phyloP scores from a whole-genome alignment of 2,113 vertebrate genomes.

The Motacilla alba region DNA sequence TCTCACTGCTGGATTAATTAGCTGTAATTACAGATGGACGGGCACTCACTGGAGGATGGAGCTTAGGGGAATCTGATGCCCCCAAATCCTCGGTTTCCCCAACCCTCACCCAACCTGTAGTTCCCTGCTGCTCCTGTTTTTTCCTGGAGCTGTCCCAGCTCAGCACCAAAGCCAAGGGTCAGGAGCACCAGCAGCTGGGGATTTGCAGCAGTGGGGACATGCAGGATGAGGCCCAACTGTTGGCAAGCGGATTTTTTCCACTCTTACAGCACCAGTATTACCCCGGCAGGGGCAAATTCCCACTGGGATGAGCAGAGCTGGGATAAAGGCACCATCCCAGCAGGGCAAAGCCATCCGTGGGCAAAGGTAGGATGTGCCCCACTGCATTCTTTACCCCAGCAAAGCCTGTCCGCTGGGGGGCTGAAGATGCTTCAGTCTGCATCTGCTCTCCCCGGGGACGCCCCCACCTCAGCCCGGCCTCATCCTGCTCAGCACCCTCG shows the following conservation, averaged over 20 bases:
- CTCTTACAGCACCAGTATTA: fast-evolving
- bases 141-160: background rate
- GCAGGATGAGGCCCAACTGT: background rate
- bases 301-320: background rate
- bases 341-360: fast-evolving
- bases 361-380: background rate
- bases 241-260: background rate
- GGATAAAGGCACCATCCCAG: background rate
- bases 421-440: background rate
- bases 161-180: fast-evolving
- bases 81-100: background rate
- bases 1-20: background rate
- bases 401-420: background rate
- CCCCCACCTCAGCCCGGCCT: background rate
- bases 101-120: background rate
- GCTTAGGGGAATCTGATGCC: background rate
- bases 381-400: background rate
- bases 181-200: background rate
- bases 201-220: fast-evolving
- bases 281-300: background rate
- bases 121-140: background rate
- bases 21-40: background rate
- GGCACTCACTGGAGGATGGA: no score
- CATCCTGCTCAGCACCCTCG: background rate
- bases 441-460: background rate